These are phyloP conservation scores for Trogon surrucura DNA, from an alignment of 2,113 vertebrate genomes.

Conservation along the genomic window DNA sequence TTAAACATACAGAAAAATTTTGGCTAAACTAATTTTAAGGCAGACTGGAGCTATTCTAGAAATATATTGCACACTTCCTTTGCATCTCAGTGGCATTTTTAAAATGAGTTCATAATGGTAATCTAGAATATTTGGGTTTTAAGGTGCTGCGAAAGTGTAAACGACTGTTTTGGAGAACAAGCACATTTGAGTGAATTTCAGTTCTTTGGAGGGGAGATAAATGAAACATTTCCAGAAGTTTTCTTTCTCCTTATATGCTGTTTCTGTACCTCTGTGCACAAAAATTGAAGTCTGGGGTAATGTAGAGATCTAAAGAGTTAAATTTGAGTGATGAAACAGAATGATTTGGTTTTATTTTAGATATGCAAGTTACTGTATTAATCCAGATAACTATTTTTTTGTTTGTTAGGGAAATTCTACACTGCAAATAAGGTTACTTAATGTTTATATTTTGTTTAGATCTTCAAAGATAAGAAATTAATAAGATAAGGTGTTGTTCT, in stretches of 20 bases:
- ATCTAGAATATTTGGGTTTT: neutral
- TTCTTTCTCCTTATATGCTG: neutral
- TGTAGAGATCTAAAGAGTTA: neutral
- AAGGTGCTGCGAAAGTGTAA: neutral
- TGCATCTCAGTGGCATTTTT: neutral
- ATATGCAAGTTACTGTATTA: neutral
- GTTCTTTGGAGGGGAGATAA: neutral
- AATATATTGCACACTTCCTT: neutral
- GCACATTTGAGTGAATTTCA: neutral
- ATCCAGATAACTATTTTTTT: neutral
- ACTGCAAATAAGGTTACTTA: neutral
- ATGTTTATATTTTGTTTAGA: neutral
- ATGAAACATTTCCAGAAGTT: neutral
- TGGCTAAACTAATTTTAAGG: neutral
- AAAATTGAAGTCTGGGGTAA: neutral
- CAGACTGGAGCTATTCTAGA: neutral
- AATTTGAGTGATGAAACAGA: neutral
- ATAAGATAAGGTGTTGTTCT: neutral
- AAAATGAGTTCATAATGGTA: neutral
- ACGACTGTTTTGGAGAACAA: neutral
- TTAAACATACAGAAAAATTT: neutral
- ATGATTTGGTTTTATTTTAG: neutral
- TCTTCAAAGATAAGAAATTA: neutral
- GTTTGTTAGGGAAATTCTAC: neutral
- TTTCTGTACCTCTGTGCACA: neutral